Conservation (phyloP, 2,797 vertebrate genomes). For the Protonibea diacanthus region DNA sequence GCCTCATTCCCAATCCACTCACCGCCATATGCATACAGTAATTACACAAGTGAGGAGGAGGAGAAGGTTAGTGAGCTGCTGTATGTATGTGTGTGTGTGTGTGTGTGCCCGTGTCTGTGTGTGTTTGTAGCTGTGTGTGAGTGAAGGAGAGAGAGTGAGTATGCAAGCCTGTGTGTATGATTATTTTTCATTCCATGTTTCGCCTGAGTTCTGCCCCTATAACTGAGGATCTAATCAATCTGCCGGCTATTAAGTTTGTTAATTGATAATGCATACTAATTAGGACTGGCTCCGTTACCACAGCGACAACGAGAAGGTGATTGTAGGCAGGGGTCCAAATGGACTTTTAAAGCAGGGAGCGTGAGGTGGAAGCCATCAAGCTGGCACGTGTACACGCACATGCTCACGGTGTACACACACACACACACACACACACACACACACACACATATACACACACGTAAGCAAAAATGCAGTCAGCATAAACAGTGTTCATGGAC, state of each 20-base stretch:
- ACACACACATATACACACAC: conserved; percentile 2
- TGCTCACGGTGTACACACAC: not conserved
- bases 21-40: conserved; percentile 96
- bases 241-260: conserved; percentile 99
- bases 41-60: conserved; percentile 93
- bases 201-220: conserved; percentile 99
- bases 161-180: conserved; percentile 77
- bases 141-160: conserved; percentile 59
- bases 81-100: conserved; percentile 62
- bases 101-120: conserved; percentile 60
- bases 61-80: conserved; percentile 84
- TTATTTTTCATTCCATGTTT: conserved; percentile 99
- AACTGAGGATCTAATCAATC: conserved; percentile 99
- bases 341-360: conserved; percentile 99
- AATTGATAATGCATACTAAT: conserved; percentile 99
- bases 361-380: conserved; percentile 93
- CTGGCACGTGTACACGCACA: conserved; percentile 25
- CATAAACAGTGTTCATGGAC: not conserved
- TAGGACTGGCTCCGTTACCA: conserved; percentile 98
- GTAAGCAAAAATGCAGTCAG: not conserved
- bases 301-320: conserved; percentile 98
- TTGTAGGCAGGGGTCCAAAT: conserved; percentile 99
- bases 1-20: conserved; percentile 91
- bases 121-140: conserved; percentile 42
- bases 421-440: conserved; percentile 14